Conservation (phyloP, 2,113 vertebrate genomes). For the Limnothrissa miodon region DNA sequence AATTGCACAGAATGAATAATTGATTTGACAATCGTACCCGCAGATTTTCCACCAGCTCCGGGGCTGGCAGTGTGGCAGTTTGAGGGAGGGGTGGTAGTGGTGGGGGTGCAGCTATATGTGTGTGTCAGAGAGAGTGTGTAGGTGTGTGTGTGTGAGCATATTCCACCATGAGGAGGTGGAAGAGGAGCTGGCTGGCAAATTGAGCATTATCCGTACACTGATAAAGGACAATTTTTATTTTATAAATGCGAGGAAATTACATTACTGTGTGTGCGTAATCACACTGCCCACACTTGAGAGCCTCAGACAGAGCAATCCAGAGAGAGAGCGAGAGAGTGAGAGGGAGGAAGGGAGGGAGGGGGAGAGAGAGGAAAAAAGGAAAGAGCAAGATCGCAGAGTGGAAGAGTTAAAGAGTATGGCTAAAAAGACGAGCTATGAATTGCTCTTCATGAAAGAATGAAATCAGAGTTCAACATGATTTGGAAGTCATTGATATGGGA, state of each 20-base stretch:
- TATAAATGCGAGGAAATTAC: constrained; percentile 99
- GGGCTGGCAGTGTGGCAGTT: constrained; percentile 81
- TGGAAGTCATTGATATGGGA: constrained; percentile 91
- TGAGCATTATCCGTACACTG: constrained; percentile 99
- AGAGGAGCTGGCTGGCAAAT: constrained; percentile 95
- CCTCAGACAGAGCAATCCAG: constrained; percentile 50
- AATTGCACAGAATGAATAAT: constrained; percentile 99
- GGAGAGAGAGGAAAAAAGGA: constrained; percentile 16
- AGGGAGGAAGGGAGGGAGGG: constrained; percentile 38
- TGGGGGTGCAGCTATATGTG: constrained; percentile 20
- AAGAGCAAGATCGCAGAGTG: constrained; percentile 6
- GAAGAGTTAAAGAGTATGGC: constrained; percentile 50
- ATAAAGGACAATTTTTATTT: constrained; percentile 99
- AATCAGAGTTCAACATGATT: constrained; percentile 92
- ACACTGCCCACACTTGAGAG: constrained; percentile 93
- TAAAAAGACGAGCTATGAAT: constrained; percentile 84
- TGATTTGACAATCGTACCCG: constrained; percentile 99
- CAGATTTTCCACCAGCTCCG: constrained; percentile 95
- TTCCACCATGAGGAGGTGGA: constrained; percentile 93
- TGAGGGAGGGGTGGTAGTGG: constrained; percentile 35
- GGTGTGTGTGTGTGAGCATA: constrained; percentile 63
- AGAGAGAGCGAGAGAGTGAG: constrained; percentile 26
- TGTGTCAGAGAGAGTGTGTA: not conserved
- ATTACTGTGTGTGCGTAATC: constrained; percentile 99
- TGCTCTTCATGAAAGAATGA: constrained; percentile 89